Percentiles rank a stretch among this genome's conserved stretches.
Evolutionary conservation across 2,888 invertebrate genomes (phyloP).

Genomic region (Cosmopolites sordidus): DNA sequence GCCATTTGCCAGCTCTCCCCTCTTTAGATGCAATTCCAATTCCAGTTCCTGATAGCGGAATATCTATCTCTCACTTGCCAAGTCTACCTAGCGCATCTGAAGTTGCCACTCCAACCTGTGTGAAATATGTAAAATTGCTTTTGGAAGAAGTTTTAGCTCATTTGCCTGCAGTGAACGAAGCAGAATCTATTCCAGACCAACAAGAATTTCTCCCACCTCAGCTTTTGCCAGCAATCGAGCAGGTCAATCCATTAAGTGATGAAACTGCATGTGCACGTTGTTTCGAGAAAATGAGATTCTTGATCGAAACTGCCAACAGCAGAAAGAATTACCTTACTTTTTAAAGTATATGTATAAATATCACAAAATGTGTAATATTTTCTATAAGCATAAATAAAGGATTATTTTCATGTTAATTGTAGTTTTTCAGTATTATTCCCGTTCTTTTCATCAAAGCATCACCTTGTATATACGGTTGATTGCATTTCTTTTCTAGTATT

Average conservation of each 20-base stretch:
- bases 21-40: neutral
- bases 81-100: neutral
- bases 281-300: constrained; percentile 15
- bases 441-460: no score
- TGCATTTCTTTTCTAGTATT: no score
- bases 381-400: no score
- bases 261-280: constrained; percentile 13
- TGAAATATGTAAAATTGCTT: constrained; percentile 18
- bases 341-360: no score
- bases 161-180: constrained; percentile 5
- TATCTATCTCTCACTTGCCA: neutral
- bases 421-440: no score
- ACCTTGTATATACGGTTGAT: no score
- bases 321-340: no score
- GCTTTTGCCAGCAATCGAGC: no score
- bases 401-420: no score
- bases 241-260: neutral
- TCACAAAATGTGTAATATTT: no score
- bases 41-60: neutral
- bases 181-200: no score
- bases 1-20: constrained; percentile 17
- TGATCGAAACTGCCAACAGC: constrained; percentile 18
- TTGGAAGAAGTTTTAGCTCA: constrained; percentile 11
- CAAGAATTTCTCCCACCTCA: neutral
- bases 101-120: constrained; percentile 10